Conservation (phyloP, 2,797 vertebrate genomes). For the Melanotaenia nigrans region DNA sequence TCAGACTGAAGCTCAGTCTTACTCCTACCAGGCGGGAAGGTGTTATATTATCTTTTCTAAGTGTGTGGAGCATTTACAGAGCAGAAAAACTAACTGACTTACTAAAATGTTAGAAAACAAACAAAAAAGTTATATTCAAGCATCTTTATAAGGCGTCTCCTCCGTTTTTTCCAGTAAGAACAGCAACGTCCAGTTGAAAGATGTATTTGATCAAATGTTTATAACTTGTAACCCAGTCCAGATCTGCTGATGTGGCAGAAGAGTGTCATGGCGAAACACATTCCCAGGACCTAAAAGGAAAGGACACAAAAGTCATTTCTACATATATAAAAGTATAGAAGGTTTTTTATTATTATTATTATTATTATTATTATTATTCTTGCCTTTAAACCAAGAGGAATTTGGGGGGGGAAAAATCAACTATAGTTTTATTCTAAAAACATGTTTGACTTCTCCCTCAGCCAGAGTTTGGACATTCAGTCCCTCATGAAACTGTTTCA, state of each 20-base stretch:
- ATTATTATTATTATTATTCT: too few relatives aligned
- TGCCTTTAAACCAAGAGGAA: too few relatives aligned
- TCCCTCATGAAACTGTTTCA: too few relatives aligned
- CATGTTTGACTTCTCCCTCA: too few relatives aligned
- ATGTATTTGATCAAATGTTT: background rate
- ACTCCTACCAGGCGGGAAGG: background rate
- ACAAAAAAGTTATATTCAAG: background rate
- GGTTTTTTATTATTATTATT: too few relatives aligned
- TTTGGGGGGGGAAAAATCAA: too few relatives aligned
- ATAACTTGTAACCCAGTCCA: constrained; percentile 83
- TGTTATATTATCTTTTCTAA: background rate
- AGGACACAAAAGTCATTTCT: background rate
- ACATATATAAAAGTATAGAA: too few relatives aligned
- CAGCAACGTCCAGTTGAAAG: background rate
- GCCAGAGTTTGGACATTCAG: too few relatives aligned
- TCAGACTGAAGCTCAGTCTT: background rate
- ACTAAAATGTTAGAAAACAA: background rate
- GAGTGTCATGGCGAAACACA: constrained; percentile 87
- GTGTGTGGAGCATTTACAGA: too few relatives aligned
- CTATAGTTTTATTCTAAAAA: too few relatives aligned
- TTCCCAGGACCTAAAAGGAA: constrained; percentile 82
- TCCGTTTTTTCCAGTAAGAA: too few relatives aligned
- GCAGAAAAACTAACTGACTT: background rate
- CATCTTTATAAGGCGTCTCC: background rate
- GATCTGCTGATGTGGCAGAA: constrained; percentile 85